Base-by-base conservation (phyloP, 2,888 invertebrate species). In the Brachynemurus nebulosus region DNA sequence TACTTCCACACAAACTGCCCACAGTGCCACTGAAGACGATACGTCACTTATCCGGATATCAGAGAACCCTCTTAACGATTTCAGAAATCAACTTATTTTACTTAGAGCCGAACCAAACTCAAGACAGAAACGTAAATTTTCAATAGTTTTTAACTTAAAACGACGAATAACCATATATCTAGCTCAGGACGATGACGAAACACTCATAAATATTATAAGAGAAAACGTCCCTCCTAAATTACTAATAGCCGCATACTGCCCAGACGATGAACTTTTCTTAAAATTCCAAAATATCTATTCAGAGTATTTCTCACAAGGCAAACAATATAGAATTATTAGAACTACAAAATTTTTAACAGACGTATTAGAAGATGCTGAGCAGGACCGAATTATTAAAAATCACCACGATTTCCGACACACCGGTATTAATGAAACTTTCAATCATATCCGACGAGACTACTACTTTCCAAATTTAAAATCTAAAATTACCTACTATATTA, bases 391-490 rank as follows among this genome's bases (percentile, higher is more conserved):
- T 27, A 30, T 39, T 40, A 45, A 41, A 2, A 41, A 47, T 39
- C 49, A 51, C 23, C 42, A 48, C 42, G 44, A 45, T 9, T 50
- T 48, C 42, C n/a, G n/a, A n/a, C 50, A 49, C 33, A 19, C 47
- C 21, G 51, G 47, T n/a, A 45, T 52, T 21, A 44, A 47, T 12
- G 49, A 52, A 52, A 52, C 48, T 8, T 17, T 37, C 5, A 18
- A 36, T 20, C 39, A 19, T 38, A 40, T 51, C 14, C 48, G 45
- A 40, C n/a, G 19, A 39, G 30, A 43, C 35, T 47, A 47, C 27
- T 51, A 50, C 34, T 50, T 48, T 45, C 45, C 42, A n/a, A 49
- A 47, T 37, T 8, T 35, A 21, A 42, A 21, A 43, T n/a, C 12
- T 41, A 40, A 25, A 33, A 42, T 47, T 21, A 17, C 14, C 18